Base-by-base conservation (phyloP, 2,797 vertebrate genomes). In the Chiroxiphia lanceolata region DNA sequence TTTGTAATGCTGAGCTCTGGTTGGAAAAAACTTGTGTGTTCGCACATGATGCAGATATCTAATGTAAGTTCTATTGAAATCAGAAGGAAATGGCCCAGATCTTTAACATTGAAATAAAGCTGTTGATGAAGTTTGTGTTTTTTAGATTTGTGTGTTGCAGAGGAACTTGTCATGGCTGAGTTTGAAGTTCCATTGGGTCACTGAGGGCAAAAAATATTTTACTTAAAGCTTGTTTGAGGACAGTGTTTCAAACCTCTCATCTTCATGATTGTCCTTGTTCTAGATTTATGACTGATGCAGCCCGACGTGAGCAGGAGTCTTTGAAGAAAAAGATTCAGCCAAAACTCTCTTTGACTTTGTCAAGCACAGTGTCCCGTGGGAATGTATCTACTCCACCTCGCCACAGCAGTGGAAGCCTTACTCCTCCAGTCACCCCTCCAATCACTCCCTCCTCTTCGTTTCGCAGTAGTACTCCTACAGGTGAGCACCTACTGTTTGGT, bases 361-460 rank as follows among this genome's bases (percentile, higher is more conserved):
- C 98, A 74, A 98, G 98, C 93, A 98, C 97, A 13, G 98, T 99
- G 97, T 98, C 98, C 64, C 99, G 99, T 93, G 98, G 98, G 98
- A 99, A 98, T 95, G 98, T 99, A 95, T 98, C 99, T 97, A 99
- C 99, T 33, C 99, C 99, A 11, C 99, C 99, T 50, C 99, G 99
- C 87, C 99, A 99, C 97, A 98, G 98, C 98, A 99, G 98, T 64
- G 99, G 99, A 97, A 99, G 99, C 98, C 99, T 99, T 98, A 99
- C 99, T 68, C 99, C 99, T 60, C 99, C 99, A 0, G 99, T 99
- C 96, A 99, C 99, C 34, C 99, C 99, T 8, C 99, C 99, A 92
- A 99, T 99, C 97, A 99, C 99, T 13, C 99, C 99, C 19, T 99
- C 99, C 63, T 99, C 99, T 34, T 99, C 99, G 1, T 99, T 99